Base-by-base conservation (phyloP, 1,140 invertebrate species). In the Theocolax elegans region DNA sequence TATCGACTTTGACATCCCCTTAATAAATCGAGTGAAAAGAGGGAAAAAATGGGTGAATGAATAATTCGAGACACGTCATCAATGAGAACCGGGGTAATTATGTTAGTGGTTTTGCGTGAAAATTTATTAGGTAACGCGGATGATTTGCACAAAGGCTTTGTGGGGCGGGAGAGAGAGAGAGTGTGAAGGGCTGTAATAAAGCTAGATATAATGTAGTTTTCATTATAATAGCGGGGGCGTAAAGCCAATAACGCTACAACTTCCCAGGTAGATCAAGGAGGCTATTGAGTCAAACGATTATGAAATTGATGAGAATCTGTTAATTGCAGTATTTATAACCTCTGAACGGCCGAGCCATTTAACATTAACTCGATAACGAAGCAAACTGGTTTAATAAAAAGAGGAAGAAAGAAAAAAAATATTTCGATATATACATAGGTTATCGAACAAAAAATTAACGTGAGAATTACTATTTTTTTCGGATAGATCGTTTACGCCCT, bases 261-360 rank as follows among this genome's bases (percentile, higher is more conserved):
- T 10, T 35, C n/a, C n/a, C n/a, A n/a, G n/a, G n/a, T n/a, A n/a
- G n/a, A n/a, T n/a, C n/a, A n/a, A n/a, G 10, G 10, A 35, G 10
- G 31, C 31, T 35, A 6, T 35, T 6, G 10, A 35, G 31, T 19
- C 8, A 31, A 44, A 31, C 51, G 44, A 59, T 49, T 67, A 67
- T 40, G 42, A 67, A 67, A 67, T 67, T 67, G 29, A 59, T 67
- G 65, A 67, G 65, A 67, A 67, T 67, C 65, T 59, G 65, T 67
- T 67, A 67, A 67, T 67, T 59, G 49, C 54, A 15, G 65, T 67
- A 59, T 67, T 67, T 67, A 67, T 25, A 25, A 19, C n/a, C 51
- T 35, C 53, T 40, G 35, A 44, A 42, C 56, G 51, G 21, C 31
- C 10, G 21, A 1, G 7, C 49, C 19, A 21, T 31, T 67, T 58